Evolutionary conservation across 1,140 invertebrate species (phyloP).

Genomic region (Phenacoccus solenopsis): DNA sequence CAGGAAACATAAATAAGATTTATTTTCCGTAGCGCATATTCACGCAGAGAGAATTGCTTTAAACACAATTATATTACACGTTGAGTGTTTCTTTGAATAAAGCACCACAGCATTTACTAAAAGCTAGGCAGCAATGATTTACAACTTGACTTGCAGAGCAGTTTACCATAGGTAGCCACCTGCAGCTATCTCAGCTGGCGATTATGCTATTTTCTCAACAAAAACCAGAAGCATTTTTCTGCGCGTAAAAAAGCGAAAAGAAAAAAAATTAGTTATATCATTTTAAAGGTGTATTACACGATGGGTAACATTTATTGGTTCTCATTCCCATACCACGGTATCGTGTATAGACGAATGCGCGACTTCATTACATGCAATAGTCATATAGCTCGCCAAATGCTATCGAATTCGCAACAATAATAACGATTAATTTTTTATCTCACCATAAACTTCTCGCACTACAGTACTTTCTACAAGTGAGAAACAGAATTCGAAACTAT

Average conservation of each 20-base stretch:
- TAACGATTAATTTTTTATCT: too few relatives aligned
- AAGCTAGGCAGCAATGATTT: background rate
- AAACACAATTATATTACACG: constrained; percentile 16
- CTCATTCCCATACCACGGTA: too few relatives aligned
- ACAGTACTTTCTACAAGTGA: too few relatives aligned
- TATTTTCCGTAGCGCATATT: background rate
- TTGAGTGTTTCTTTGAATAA: constrained; percentile 16
- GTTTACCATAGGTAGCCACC: constrained; percentile 8
- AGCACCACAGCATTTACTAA: background rate
- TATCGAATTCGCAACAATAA: too few relatives aligned
- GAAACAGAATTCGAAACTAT: too few relatives aligned
- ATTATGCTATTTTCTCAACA: constrained; percentile 4
- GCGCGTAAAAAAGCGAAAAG: background rate
- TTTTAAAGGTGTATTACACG: background rate
- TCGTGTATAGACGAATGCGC: too few relatives aligned
- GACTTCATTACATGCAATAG: too few relatives aligned
- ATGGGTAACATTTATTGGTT: background rate
- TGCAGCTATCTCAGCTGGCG: constrained; percentile 8
- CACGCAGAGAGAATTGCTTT: constrained; percentile 16
- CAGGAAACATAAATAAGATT: constrained; percentile 11
- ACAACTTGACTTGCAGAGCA: constrained; percentile 9
- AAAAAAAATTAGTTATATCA: background rate
- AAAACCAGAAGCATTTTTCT: constrained; percentile 15
- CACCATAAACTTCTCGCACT: too few relatives aligned
- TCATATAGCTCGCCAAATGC: too few relatives aligned